These are phyloP conservation scores for Cassiopea xamachana DNA, from an alignment of 30 jellyfish, hydroid and myxozoan genomes.

Conservation along the genomic window DNA sequence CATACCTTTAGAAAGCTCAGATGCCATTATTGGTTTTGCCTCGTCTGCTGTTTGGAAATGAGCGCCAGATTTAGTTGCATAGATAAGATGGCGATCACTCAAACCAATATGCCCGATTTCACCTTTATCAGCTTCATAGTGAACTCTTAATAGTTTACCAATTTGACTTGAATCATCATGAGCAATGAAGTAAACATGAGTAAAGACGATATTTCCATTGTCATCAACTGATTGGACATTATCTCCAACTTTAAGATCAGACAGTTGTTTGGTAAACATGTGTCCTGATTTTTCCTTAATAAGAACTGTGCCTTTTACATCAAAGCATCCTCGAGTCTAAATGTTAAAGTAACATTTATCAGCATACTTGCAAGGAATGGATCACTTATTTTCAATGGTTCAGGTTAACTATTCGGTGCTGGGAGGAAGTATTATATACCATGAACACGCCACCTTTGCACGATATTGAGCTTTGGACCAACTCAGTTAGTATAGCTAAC, in stretches of 20 bases:
- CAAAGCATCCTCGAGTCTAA: constrained; percentile 58
- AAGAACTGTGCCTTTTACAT: constrained; percentile 10
- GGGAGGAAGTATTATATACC: no score
- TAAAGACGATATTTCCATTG: constrained; percentile 36
- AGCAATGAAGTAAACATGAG: constrained; percentile 57
- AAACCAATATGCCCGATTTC: constrained; percentile 28
- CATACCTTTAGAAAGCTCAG: constrained; percentile 34
- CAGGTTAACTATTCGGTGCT: no score
- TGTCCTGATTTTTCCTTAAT: neutral
- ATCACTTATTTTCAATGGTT: no score
- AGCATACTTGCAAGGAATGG: no score
- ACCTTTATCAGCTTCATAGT: constrained; percentile 11
- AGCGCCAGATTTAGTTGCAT: constrained; percentile 46
- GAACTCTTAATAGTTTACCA: constrained; percentile 28
- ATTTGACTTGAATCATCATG: constrained; percentile 24
- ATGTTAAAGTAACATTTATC: no score
- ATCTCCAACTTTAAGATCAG: constrained; percentile 54
- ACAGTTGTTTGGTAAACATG: constrained; percentile 14
- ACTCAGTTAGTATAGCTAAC: no score
- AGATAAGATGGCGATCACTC: constrained; percentile 63
- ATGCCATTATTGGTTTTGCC: constrained; percentile 47
- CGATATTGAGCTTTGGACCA: no score
- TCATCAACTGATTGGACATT: constrained; percentile 59
- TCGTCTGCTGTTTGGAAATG: constrained; percentile 13
- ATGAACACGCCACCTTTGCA: no score